Percentiles rank a stretch among this genome's conserved stretches.
Conservation (phyloP, 2,888 invertebrate genomes). For the Papilio elwesi region DNA sequence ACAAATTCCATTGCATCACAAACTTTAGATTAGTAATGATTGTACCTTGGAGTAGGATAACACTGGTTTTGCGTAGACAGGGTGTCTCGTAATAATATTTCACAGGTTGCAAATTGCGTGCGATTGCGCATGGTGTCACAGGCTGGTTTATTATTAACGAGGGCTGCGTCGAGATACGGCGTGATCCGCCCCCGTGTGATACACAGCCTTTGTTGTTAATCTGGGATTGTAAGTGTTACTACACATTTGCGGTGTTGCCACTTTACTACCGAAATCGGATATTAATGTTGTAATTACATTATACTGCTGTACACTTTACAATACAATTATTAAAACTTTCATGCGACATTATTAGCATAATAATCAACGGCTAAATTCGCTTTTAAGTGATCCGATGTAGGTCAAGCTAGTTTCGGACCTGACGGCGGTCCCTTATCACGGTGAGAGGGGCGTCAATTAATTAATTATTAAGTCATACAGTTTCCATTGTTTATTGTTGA, state of each 20-base stretch:
- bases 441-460: too few species aligned
- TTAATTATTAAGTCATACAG: background rate
- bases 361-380: too few species aligned
- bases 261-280: slow-evolving; percentile 17
- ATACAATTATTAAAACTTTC: too few species aligned
- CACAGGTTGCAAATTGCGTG: slow-evolving; percentile 35
- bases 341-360: too few species aligned
- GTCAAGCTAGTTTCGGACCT: too few species aligned
- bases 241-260: slow-evolving; percentile 32
- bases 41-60: slow-evolving; percentile 12
- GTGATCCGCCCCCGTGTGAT: slow-evolving; percentile 16
- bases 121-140: slow-evolving; percentile 31
- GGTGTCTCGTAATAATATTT: slow-evolving; percentile 39
- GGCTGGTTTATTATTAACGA: slow-evolving; percentile 37
- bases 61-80: slow-evolving; percentile 36
- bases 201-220: slow-evolving; percentile 36
- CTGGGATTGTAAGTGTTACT: slow-evolving; percentile 39
- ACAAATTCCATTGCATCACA: too few species aligned
- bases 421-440: too few species aligned
- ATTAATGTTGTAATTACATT: slow-evolving; percentile 19
- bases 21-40: slow-evolving; percentile 27
- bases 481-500: background rate
- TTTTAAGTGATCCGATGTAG: too few species aligned
- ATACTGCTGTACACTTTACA: background rate
- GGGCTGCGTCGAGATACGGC: slow-evolving; percentile 20